A percentile compares a stretch with the other conserved stretches of the same genome.
Evolutionary conservation across 2,113 vertebrate species (phyloP).

Genomic region (Hemiprocne comata): DNA sequence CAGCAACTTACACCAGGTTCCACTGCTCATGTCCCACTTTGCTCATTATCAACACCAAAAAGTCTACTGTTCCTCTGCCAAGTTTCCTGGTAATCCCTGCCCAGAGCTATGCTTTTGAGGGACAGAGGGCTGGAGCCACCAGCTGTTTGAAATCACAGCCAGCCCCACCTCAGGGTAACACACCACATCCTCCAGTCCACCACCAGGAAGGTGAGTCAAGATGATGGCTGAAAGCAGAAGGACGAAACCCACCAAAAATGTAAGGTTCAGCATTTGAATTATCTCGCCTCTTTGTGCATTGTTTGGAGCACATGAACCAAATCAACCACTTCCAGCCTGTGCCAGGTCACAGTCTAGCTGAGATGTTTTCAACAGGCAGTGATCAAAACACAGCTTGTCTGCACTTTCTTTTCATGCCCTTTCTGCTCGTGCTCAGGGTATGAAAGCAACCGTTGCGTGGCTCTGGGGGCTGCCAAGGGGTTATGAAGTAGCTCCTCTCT

Average conservation of each 20-base stretch:
- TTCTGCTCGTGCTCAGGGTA: neutral
- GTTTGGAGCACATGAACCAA: conserved; percentile 1
- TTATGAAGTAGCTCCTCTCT: neutral
- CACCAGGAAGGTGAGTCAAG: neutral
- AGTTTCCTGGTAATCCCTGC: neutral
- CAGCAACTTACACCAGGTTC: neutral
- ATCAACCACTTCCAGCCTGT: neutral
- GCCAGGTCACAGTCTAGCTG: neutral
- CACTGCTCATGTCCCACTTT: neutral
- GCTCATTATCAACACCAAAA: neutral
- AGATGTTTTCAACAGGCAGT: neutral
- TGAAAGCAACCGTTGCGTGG: neutral
- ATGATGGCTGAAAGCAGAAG: neutral
- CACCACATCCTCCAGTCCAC: neutral
- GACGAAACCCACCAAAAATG: neutral
- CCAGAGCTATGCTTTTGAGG: neutral
- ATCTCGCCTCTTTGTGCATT: neutral
- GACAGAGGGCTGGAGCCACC: neutral
- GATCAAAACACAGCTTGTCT: neutral
- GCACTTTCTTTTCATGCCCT: neutral
- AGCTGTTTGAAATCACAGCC: neutral
- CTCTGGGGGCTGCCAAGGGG: neutral
- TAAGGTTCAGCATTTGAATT: neutral
- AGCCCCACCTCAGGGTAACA: neutral
- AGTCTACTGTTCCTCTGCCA: neutral